Evolutionary conservation across 2,888 invertebrate genomes (phyloP).

Genomic region (Schrankia costaestrigalis): DNA sequence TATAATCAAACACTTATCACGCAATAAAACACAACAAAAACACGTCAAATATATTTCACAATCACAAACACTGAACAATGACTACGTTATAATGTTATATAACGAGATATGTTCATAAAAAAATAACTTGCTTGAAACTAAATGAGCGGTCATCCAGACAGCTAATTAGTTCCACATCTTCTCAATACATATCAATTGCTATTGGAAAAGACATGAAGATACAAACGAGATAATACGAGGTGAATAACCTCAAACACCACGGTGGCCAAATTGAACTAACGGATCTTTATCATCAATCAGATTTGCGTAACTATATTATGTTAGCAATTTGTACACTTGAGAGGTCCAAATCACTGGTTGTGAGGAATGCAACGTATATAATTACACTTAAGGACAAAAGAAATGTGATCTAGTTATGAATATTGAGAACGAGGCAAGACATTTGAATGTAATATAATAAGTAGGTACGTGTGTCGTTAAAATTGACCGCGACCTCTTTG

Average conservation of each 20-base stretch:
- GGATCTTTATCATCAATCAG: slow-evolving; percentile 79
- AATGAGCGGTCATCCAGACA: slow-evolving; percentile 36
- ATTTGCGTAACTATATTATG: slow-evolving; percentile 75
- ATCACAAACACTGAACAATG: slow-evolving; percentile 36
- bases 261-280: slow-evolving; percentile 77
- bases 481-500: slow-evolving; percentile 24
- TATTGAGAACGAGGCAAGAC: slow-evolving; percentile 30
- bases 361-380: slow-evolving; percentile 53
- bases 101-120: slow-evolving; percentile 52
- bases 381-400: slow-evolving; percentile 42
- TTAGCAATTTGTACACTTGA: slow-evolving; percentile 69
- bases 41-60: slow-evolving; percentile 22
- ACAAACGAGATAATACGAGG: slow-evolving; percentile 46
- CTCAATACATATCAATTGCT: slow-evolving; percentile 34
- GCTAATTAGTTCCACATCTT: slow-evolving; percentile 43
- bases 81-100: slow-evolving; percentile 48
- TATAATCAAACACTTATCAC: slow-evolving; percentile 42
- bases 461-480: slow-evolving; percentile 22
- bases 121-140: slow-evolving; percentile 26
- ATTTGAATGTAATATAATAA: slow-evolving; percentile 17
- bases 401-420: slow-evolving; percentile 35
- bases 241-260: slow-evolving; percentile 66
- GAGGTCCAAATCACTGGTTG: slow-evolving; percentile 48
- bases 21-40: slow-evolving; percentile 37
- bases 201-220: slow-evolving; percentile 26